phyloP scores from a whole-genome alignment of 2,888 invertebrate genomes.

The Lymantria monacha region DNA sequence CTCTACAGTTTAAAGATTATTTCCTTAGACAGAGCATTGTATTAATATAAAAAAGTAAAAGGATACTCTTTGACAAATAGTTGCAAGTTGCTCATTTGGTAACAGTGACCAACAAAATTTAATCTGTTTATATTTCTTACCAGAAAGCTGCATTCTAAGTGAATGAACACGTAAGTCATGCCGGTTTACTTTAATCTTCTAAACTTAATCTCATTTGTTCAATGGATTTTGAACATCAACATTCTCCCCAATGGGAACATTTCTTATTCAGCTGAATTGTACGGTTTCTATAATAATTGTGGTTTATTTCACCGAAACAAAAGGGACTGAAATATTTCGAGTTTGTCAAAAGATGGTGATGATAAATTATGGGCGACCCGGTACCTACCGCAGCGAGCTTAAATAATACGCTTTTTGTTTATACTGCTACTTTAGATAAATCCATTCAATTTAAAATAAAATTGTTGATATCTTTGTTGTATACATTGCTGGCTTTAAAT shows the following conservation, averaged over 20 bases:
- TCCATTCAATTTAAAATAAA: conserved; percentile 2
- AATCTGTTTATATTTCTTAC: too few relatives aligned
- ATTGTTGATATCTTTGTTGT: not conserved
- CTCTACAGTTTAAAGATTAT: too few relatives aligned
- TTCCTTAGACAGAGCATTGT: too few relatives aligned
- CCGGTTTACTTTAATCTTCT: not conserved
- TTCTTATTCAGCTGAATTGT: not conserved
- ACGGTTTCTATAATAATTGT: not conserved
- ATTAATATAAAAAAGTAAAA: too few relatives aligned
- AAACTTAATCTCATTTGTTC: not conserved
- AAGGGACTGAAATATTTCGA: conserved; percentile 56
- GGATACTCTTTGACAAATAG: too few relatives aligned
- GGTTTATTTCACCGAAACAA: conserved; percentile 52
- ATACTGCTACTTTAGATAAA: conserved; percentile 7
- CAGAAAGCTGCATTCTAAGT: too few relatives aligned
- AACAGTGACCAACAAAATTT: too few relatives aligned
- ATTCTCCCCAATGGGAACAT: not conserved
- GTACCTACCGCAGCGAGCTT: conserved; percentile 31
- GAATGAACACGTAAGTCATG: not conserved
- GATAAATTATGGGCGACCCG: conserved; percentile 48
- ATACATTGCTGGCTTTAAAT: not conserved
- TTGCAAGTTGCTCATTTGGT: too few relatives aligned
- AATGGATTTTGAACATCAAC: not conserved
- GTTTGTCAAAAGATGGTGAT: conserved; percentile 54
- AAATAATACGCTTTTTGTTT: conserved; percentile 37